phyloP scores from a whole-genome alignment of 2,113 vertebrate genomes.

The Aspiorhynchus laticeps region DNA sequence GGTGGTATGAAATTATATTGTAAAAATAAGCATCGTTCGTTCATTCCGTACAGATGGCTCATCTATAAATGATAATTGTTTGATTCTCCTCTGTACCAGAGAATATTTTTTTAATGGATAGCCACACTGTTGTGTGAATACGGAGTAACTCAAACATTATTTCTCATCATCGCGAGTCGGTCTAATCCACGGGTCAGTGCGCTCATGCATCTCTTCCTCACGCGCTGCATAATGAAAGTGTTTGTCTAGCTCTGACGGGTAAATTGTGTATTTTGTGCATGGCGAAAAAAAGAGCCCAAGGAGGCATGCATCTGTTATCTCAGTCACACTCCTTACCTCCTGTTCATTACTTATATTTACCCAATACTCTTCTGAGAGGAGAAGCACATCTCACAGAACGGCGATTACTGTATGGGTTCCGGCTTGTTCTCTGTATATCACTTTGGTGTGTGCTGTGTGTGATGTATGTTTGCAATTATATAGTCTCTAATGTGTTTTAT shows the following conservation, averaged over 20 bases:
- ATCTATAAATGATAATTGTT: constrained; percentile 34
- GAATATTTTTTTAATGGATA: constrained; percentile 32
- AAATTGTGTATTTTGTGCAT: constrained; percentile 52
- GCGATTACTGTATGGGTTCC: not conserved
- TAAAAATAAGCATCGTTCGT: not conserved
- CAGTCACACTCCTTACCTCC: constrained; percentile 32
- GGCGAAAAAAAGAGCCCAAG: constrained; percentile 19
- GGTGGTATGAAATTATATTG: not conserved
- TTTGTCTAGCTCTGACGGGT: constrained; percentile 50
- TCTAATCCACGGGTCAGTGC: constrained; percentile 38
- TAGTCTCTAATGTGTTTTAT: not conserved
- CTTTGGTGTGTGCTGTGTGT: not conserved
- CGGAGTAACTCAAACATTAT: constrained; percentile 38
- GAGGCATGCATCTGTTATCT: constrained; percentile 41
- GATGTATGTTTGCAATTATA: constrained; percentile 19
- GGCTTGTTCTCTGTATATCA: not conserved
- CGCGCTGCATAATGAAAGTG: constrained; percentile 50
- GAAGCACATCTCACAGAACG: not conserved
- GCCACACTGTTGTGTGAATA: not conserved
- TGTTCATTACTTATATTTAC: constrained; percentile 45
- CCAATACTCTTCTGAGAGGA: constrained; percentile 27
- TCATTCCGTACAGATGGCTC: constrained; percentile 22
- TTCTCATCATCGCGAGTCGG: constrained; percentile 21
- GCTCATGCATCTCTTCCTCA: constrained; percentile 46
- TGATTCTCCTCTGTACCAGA: not conserved